Conservation (phyloP, 2,888 invertebrate genomes). For the Melinaea marsaeus region DNA sequence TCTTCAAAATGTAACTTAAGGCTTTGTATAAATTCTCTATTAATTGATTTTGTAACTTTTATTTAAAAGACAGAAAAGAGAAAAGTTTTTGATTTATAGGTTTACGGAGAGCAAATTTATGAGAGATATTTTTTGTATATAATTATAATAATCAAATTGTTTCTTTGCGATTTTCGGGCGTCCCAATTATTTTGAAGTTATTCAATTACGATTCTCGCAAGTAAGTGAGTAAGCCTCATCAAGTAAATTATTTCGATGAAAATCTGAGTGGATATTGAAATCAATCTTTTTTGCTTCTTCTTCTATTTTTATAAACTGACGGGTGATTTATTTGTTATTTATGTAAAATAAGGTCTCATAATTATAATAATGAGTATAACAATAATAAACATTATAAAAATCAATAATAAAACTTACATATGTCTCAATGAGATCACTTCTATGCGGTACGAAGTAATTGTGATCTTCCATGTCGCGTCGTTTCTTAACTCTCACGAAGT, state of each 20-base stretch:
- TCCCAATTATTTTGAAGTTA: slow-evolving; percentile 4
- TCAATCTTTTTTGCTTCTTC: not conserved
- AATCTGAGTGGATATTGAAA: not conserved
- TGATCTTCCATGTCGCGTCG: slow-evolving; percentile 96
- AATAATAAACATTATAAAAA: too few relatives aligned
- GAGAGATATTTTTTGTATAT: not conserved
- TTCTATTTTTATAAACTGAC: too few relatives aligned
- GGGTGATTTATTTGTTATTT: too few relatives aligned
- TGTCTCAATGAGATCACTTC: slow-evolving; percentile 95
- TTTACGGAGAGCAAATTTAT: not conserved
- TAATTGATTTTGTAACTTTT: slow-evolving; percentile 3
- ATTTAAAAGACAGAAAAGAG: not conserved
- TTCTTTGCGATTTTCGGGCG: not conserved
- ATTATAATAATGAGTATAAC: too few relatives aligned
- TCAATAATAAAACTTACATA: slow-evolving; percentile 83
- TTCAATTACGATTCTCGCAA: not conserved
- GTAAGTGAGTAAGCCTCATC: slow-evolving; percentile 2
- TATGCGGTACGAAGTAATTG: slow-evolving; percentile 97
- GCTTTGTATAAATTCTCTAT: not conserved
- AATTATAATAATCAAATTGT: not conserved
- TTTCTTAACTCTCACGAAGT: slow-evolving; percentile 96
- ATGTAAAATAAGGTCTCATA: too few relatives aligned
- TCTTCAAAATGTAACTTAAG: slow-evolving; percentile 5
- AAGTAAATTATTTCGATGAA: slow-evolving; percentile 6
- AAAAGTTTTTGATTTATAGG: not conserved